Evolutionary conservation across 2,888 invertebrate genomes (phyloP).

Genomic region (Podabrus alpinus): DNA sequence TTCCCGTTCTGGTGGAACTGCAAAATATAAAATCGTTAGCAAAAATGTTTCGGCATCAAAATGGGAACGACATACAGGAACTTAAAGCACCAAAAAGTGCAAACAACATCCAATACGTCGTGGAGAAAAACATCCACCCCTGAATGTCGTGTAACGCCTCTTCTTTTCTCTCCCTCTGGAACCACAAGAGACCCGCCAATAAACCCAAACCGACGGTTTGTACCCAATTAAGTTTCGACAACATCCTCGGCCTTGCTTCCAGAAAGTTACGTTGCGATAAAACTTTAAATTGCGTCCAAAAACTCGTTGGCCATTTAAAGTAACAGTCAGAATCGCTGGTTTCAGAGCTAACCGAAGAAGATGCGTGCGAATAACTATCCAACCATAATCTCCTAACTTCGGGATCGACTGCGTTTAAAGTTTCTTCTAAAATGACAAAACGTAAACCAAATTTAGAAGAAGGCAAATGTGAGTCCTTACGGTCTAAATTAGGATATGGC

Average conservation of each 20-base stretch:
- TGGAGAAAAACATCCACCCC: conserved; percentile 85
- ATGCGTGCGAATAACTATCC: conserved; percentile 72
- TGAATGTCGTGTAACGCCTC: conserved; percentile 76
- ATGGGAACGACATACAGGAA: conserved; percentile 67
- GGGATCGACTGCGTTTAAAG: conserved; percentile 58
- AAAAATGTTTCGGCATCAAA: background rate
- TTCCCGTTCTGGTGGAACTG: conserved; percentile 79
- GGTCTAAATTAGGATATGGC: conserved; percentile 51
- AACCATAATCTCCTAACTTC: conserved; percentile 70
- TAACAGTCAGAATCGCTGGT: conserved; percentile 65
- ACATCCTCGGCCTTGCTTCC: conserved; percentile 74
- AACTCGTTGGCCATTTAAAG: conserved; percentile 73
- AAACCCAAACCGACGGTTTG: conserved; percentile 74
- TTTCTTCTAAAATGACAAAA: conserved; percentile 54
- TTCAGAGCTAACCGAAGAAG: conserved; percentile 66
- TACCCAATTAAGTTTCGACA: conserved; percentile 77
- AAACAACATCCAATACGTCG: conserved; percentile 82
- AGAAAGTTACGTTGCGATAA: conserved; percentile 76
- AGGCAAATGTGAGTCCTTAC: conserved; percentile 41
- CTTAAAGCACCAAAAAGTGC: conserved; percentile 78
- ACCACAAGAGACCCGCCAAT: conserved; percentile 78
- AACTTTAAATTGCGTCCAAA: conserved; percentile 78
- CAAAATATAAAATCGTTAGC: conserved; percentile 34
- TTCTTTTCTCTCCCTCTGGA: conserved; percentile 75
- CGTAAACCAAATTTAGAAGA: background rate